These are phyloP conservation scores for Teleogryllus occipitalis DNA, from an alignment of 1,140 invertebrate genomes.

Conservation along the genomic window DNA sequence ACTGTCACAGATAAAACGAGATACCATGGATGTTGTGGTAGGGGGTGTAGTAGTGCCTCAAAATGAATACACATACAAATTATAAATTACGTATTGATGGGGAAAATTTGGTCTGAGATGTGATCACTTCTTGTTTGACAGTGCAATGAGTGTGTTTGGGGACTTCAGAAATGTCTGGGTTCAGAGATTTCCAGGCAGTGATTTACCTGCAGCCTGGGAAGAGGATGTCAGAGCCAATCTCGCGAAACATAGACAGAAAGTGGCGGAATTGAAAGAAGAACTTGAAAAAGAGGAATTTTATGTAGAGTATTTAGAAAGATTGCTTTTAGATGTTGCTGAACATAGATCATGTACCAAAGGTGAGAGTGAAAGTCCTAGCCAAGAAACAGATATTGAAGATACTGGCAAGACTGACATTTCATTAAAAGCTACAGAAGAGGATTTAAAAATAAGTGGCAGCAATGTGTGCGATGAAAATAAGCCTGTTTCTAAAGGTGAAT, in stretches of 20 bases:
- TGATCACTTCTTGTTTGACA: background rate
- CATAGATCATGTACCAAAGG: constrained; percentile 39
- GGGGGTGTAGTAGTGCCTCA: background rate
- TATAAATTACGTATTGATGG: background rate
- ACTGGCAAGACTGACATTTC: constrained; percentile 14
- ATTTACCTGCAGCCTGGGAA: constrained; percentile 80
- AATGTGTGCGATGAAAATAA: constrained; percentile 21
- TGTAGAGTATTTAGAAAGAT: constrained; percentile 75
- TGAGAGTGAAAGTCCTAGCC: constrained; percentile 10
- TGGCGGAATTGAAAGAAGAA: constrained; percentile 67
- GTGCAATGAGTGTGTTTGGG: constrained; percentile 73
- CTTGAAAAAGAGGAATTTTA: constrained; percentile 84
- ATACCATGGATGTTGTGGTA: background rate
- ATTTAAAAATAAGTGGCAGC: constrained; percentile 20
- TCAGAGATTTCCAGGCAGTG: constrained; percentile 78
- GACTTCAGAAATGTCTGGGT: constrained; percentile 83
- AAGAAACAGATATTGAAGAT: constrained; percentile 18
- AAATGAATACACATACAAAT: background rate
- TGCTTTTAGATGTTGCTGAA: constrained; percentile 72
- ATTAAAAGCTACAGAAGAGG: background rate
- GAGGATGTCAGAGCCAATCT: constrained; percentile 82
- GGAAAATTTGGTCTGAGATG: constrained; percentile 8
- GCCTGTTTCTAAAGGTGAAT: constrained; percentile 15
- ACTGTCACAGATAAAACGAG: background rate
- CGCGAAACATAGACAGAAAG: constrained; percentile 71